Evolutionary conservation across 2,888 invertebrate genomes (phyloP).

Genomic region (Volucella inanis): DNA sequence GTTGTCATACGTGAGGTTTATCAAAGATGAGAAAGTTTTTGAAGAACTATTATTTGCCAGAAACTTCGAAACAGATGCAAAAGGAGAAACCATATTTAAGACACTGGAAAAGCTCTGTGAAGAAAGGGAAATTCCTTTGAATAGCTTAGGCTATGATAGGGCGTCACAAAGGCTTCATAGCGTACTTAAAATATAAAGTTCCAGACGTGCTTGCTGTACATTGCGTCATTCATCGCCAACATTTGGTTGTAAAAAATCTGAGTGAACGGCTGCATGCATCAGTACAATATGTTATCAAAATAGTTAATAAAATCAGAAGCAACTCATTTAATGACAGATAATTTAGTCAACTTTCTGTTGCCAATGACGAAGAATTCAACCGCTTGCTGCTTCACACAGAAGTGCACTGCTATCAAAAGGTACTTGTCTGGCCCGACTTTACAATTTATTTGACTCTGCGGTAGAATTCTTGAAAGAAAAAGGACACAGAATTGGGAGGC

Average conservation of each 20-base stretch:
- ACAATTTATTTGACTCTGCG: too few relatives aligned
- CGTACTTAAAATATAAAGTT: too few relatives aligned
- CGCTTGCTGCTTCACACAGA: too few relatives aligned
- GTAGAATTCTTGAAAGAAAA: too few relatives aligned
- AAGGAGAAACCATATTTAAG: slow-evolving; percentile 20
- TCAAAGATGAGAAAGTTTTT: slow-evolving; percentile 4
- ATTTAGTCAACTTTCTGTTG: not conserved
- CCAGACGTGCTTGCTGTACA: too few relatives aligned
- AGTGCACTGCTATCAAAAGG: too few relatives aligned
- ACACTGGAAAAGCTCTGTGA: slow-evolving; percentile 1
- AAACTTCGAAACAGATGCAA: slow-evolving; percentile 22
- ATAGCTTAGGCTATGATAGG: not conserved
- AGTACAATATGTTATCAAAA: not conserved
- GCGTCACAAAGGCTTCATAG: too few relatives aligned
- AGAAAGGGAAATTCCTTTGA: not conserved
- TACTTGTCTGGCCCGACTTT: too few relatives aligned
- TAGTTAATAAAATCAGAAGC: not conserved
- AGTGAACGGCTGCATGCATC: not conserved
- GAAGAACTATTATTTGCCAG: slow-evolving; percentile 30
- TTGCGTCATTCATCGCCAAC: too few relatives aligned
- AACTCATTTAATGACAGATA: not conserved
- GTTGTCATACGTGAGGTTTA: slow-evolving; percentile 27
- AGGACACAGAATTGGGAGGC: too few relatives aligned
- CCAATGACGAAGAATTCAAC: too few relatives aligned
- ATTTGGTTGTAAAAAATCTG: too few relatives aligned